Evolutionary conservation across 2,113 vertebrate genomes (phyloP).

Genomic region (Clarias macrocephalus): DNA sequence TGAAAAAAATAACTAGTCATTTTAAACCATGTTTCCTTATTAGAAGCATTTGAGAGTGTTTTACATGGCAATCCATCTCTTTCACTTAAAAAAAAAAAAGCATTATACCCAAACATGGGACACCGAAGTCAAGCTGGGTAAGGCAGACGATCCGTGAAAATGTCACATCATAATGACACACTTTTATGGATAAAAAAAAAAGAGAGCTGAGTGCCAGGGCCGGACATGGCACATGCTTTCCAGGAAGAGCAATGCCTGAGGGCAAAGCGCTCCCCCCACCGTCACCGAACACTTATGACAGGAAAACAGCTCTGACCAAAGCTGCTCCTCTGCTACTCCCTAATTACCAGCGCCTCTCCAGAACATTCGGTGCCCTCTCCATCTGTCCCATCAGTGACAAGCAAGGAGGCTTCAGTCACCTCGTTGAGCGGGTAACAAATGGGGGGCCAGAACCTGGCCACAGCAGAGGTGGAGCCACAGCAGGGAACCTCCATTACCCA

Average conservation of each 20-base stretch:
- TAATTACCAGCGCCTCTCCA: conserved; percentile 77
- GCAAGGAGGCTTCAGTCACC: conserved; percentile 75
- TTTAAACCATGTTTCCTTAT: background rate
- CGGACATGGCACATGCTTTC: conserved; percentile 63
- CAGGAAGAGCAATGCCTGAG: conserved; percentile 70
- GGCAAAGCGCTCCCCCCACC: conserved; percentile 62
- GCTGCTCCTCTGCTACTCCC: conserved; percentile 66
- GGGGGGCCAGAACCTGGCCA: conserved; percentile 58
- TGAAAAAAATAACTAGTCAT: background rate
- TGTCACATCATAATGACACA: conserved; percentile 23
- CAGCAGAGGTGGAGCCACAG: conserved; percentile 55
- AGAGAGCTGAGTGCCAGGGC: conserved; percentile 54
- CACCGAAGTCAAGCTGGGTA: conserved; percentile 5
- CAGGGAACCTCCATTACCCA: conserved; percentile 39
- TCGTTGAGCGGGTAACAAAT: conserved; percentile 69
- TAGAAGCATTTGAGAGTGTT: background rate
- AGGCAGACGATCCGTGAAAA: conserved; percentile 7
- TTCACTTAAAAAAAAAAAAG: background rate
- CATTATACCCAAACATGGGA: background rate
- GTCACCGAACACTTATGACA: background rate
- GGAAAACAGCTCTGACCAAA: conserved; percentile 49
- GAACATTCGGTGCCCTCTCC: conserved; percentile 75
- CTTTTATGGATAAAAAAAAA: background rate
- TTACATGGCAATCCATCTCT: background rate
- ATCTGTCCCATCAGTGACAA: conserved; percentile 73